phyloP scores from a whole-genome alignment of 2,888 invertebrate species.

The Melitaea athalia region DNA sequence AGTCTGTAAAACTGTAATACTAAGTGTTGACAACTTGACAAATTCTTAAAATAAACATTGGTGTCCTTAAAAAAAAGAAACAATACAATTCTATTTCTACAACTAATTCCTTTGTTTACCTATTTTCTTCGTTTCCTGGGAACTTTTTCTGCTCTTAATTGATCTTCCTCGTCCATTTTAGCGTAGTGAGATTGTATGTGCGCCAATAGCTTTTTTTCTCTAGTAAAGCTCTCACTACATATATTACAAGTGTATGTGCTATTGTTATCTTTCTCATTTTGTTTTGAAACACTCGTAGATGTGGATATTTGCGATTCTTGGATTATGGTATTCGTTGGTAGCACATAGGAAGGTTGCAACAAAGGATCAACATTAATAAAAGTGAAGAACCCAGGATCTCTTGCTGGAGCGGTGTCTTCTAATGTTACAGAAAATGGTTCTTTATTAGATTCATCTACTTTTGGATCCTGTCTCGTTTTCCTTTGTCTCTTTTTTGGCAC shows the following conservation, averaged over 20 bases:
- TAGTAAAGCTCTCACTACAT: constrained; percentile 65
- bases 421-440: constrained; percentile 59
- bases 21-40: too few relatives aligned
- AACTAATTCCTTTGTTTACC: too few relatives aligned
- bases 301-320: constrained; percentile 77
- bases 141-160: constrained; percentile 45
- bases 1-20: too few relatives aligned
- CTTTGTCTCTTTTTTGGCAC: constrained; percentile 54
- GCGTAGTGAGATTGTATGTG: constrained; percentile 73
- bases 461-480: constrained; percentile 49
- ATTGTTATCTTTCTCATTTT: constrained; percentile 47
- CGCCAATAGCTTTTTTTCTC: constrained; percentile 70
- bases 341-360: constrained; percentile 69
- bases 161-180: constrained; percentile 69
- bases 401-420: constrained; percentile 55
- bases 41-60: not conserved
- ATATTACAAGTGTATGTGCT: constrained; percentile 66
- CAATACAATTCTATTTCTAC: not conserved
- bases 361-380: constrained; percentile 76
- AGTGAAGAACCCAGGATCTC: constrained; percentile 66
- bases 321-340: constrained; percentile 71
- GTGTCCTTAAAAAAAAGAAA: not conserved
- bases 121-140: constrained; percentile 27
- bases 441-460: constrained; percentile 24
- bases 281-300: constrained; percentile 53